A percentile compares a stretch with the other conserved stretches of the same genome.
Evolutionary conservation across 2,113 vertebrate genomes (phyloP).

Genomic region (Rhinichthys klamathensis): DNA sequence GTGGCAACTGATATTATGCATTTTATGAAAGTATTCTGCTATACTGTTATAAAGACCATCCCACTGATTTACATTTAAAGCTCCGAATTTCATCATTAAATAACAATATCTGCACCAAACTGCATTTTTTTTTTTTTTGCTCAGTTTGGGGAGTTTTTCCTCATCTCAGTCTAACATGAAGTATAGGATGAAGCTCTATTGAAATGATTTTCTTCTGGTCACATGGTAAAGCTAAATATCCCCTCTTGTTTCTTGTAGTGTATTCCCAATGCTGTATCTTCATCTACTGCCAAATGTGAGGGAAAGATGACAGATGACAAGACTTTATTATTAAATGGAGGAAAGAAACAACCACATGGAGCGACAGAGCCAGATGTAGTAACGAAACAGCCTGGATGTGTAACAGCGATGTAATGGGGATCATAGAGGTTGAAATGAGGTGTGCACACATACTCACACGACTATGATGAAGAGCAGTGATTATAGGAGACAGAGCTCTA

Average conservation of each 20-base stretch:
- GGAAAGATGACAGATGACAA: slow-evolving; percentile 28
- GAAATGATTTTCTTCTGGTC: neutral
- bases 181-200: too few relatives aligned
- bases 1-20: too few relatives aligned
- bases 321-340: slow-evolving; percentile 3
- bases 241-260: neutral
- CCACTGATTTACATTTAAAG: too few relatives aligned
- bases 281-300: slow-evolving; percentile 6
- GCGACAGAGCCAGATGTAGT: neutral
- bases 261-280: neutral
- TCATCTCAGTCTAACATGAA: too few relatives aligned
- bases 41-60: too few relatives aligned
- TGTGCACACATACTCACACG: neutral
- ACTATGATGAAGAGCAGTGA: slow-evolving; percentile 24
- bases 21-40: too few relatives aligned
- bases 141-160: too few relatives aligned
- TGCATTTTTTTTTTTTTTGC: too few relatives aligned
- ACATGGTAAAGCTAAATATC: slow-evolving; percentile 8
- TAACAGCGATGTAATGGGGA: neutral
- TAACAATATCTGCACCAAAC: too few relatives aligned
- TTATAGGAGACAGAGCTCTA: slow-evolving; percentile 26
- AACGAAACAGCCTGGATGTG: neutral
- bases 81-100: too few relatives aligned
- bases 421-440: neutral
- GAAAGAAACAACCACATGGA: neutral